Conservation (phyloP, 2,797 vertebrate species). For the Anguilla megastoma region DNA sequence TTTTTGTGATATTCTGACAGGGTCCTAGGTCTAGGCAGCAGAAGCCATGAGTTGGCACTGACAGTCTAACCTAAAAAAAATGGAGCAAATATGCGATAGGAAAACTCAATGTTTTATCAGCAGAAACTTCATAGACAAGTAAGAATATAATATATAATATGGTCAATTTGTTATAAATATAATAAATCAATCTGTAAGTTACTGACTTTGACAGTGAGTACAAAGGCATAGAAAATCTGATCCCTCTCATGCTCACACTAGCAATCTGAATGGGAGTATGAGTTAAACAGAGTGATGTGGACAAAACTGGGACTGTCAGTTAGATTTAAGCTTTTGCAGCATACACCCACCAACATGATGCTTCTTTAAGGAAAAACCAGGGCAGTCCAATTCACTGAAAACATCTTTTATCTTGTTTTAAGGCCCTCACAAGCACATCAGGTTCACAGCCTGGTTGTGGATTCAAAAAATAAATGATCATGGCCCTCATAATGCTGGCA, state of each 20-base stretch:
- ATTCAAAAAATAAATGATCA: background rate
- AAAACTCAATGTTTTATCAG: background rate
- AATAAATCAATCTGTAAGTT: background rate
- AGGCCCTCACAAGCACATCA: background rate
- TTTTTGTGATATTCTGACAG: background rate
- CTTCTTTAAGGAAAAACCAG: background rate
- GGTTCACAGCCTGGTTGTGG: background rate
- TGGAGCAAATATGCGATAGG: background rate
- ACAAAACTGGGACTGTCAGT: background rate
- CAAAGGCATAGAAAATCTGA: background rate
- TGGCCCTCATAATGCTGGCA: background rate
- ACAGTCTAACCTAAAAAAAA: background rate
- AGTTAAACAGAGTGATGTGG: background rate
- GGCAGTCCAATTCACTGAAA: background rate
- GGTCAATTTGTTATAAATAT: background rate
- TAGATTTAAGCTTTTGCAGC: background rate
- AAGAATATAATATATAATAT: background rate
- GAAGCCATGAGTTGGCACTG: background rate
- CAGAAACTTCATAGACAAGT: background rate
- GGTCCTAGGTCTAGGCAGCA: background rate
- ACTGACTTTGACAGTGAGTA: background rate
- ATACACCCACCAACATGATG: background rate
- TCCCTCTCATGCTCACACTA: background rate
- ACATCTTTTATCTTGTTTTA: background rate
- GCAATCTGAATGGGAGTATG: background rate